Conservation (phyloP, 2,113 vertebrate genomes). For the Junco hyemalis region DNA sequence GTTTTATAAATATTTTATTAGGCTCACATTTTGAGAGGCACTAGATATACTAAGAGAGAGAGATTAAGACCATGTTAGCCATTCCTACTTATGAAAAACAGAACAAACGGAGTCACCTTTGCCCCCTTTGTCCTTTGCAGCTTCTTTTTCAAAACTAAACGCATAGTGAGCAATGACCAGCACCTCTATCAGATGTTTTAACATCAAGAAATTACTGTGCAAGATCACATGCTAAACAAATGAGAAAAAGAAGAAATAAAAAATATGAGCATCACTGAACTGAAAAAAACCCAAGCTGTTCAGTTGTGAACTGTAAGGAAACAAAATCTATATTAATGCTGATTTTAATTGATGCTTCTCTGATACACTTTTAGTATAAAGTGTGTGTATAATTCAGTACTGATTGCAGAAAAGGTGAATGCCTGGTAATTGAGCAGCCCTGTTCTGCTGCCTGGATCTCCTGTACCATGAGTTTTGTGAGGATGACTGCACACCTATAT, state of each 20-base stretch:
- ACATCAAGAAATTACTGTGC: neutral
- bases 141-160: neutral
- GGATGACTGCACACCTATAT: fast-evolving
- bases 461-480: neutral
- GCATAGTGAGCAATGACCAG: neutral
- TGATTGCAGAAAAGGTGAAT: neutral
- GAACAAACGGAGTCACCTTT: neutral
- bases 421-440: neutral
- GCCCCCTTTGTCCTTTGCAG: neutral
- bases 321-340: neutral
- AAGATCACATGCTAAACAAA: neutral
- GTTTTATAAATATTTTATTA: slow-evolving; percentile 61
- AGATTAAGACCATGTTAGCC: neutral
- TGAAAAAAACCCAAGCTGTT: neutral
- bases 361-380: neutral
- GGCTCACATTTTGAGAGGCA: slow-evolving; percentile 28
- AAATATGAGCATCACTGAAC: fast-evolving
- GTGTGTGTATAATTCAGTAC: neutral
- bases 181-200: neutral
- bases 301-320: neutral
- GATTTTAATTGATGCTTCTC: neutral
- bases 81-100: neutral
- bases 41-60: neutral
- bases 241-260: neutral
- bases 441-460: neutral